Evolutionary conservation across 2,797 vertebrate genomes (phyloP).

Genomic region (Dendrocincla tyrannina): DNA sequence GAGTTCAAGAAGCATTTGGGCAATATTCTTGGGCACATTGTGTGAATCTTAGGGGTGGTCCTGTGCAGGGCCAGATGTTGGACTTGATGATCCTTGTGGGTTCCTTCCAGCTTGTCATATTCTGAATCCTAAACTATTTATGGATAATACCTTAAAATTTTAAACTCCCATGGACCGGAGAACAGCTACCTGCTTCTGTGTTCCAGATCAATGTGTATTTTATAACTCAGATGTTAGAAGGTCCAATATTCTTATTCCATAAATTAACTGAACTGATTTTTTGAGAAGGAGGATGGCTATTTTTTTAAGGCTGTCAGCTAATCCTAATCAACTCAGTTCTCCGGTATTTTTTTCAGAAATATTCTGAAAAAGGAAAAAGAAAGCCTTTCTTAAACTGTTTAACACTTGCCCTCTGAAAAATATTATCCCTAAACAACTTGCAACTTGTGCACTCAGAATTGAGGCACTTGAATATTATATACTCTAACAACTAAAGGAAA

Average conservation of each 20-base stretch:
- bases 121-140: background rate
- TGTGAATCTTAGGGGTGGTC: background rate
- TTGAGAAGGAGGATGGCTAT: background rate
- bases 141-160: background rate
- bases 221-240: background rate
- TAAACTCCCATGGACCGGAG: background rate
- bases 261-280: background rate
- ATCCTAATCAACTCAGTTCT: background rate
- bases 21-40: no score
- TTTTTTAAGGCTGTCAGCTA: background rate
- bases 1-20: background rate
- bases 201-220: background rate
- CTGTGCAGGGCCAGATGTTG: background rate
- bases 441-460: background rate
- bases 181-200: background rate
- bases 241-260: background rate
- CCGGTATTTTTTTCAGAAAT: background rate
- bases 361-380: background rate
- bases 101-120: background rate
- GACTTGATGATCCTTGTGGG: background rate
- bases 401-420: background rate
- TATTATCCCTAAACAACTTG: background rate
- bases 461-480: background rate
- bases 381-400: background rate
- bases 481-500: background rate